Percentiles rank a stretch among this genome's conserved stretches.
Conservation (phyloP, 2,113 vertebrate species). For the Apteryx mantelli region DNA sequence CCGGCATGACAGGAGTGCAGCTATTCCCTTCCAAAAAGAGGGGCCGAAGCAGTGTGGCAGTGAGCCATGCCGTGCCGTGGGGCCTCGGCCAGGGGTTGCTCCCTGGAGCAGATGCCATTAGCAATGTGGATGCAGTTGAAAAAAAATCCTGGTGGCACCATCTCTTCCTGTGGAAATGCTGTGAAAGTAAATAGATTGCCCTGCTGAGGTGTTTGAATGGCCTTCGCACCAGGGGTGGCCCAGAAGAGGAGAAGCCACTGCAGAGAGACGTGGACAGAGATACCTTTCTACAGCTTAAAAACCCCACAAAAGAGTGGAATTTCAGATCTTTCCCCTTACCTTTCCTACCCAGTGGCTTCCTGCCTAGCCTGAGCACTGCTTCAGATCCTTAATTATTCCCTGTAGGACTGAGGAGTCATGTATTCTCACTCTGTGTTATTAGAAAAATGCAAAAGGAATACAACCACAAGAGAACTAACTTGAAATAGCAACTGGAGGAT, state of each 20-base stretch:
- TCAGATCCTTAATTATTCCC: not conserved
- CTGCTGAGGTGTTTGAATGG: no score
- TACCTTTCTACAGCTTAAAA: not conserved
- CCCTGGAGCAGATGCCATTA: not conserved
- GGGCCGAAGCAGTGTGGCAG: not conserved
- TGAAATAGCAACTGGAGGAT: not conserved
- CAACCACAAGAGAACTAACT: not conserved
- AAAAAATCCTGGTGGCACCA: not conserved
- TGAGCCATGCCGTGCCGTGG: not conserved
- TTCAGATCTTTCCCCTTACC: not conserved
- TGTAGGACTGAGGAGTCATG: not conserved
- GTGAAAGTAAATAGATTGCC: not conserved
- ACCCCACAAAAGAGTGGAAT: not conserved
- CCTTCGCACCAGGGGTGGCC: not conserved
- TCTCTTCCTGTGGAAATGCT: not conserved
- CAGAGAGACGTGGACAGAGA: not conserved
- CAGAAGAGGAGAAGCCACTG: not conserved
- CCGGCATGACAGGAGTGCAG: not conserved
- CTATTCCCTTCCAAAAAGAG: not conserved
- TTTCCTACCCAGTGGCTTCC: not conserved
- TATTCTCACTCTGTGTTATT: not conserved
- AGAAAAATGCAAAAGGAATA: not conserved
- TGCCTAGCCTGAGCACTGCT: not conserved
- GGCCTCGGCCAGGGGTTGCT: not conserved
- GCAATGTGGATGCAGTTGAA: not conserved